These are phyloP conservation scores for Diarsia brunnea DNA, from an alignment of 2,888 invertebrate genomes.

Conservation along the genomic window DNA sequence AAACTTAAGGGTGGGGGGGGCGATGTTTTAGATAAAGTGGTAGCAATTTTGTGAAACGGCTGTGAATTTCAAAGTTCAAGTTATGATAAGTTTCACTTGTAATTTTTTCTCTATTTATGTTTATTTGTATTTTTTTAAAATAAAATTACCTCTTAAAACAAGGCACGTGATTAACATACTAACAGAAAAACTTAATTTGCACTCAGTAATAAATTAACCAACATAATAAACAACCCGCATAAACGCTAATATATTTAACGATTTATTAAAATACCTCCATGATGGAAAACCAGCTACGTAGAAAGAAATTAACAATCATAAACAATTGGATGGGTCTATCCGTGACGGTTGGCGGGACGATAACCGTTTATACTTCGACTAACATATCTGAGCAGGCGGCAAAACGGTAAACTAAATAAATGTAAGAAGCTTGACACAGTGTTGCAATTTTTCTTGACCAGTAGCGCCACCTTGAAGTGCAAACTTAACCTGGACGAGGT, in stretches of 20 bases:
- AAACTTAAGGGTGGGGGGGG: constrained; percentile 48
- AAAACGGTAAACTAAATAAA: neutral
- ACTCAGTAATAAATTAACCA: constrained; percentile 40
- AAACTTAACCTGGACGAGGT: neutral
- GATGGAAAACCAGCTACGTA: constrained; percentile 50
- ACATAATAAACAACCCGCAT: constrained; percentile 57
- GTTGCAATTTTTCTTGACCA: neutral
- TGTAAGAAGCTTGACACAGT: neutral
- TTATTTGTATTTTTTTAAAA: neutral
- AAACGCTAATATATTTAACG: constrained; percentile 55
- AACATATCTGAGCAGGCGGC: neutral
- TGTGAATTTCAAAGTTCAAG: constrained; percentile 28
- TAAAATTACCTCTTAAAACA: neutral
- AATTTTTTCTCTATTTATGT: neutral
- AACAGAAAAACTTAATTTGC: constrained; percentile 29
- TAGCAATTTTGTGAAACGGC: constrained; percentile 42
- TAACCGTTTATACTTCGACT: constrained; percentile 39
- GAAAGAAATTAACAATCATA: constrained; percentile 48
- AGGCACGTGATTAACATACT: neutral
- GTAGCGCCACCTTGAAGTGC: neutral
- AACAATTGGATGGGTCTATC: constrained; percentile 56
- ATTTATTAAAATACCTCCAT: constrained; percentile 64
- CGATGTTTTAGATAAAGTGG: constrained; percentile 38
- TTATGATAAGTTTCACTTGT: constrained; percentile 13
- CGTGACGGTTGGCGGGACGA: constrained; percentile 56